Evolutionary conservation across 2,797 vertebrate species (phyloP), one percentile per base, ranked within the genome.

Genomic region (Macroramphosus scolopax): DNA sequence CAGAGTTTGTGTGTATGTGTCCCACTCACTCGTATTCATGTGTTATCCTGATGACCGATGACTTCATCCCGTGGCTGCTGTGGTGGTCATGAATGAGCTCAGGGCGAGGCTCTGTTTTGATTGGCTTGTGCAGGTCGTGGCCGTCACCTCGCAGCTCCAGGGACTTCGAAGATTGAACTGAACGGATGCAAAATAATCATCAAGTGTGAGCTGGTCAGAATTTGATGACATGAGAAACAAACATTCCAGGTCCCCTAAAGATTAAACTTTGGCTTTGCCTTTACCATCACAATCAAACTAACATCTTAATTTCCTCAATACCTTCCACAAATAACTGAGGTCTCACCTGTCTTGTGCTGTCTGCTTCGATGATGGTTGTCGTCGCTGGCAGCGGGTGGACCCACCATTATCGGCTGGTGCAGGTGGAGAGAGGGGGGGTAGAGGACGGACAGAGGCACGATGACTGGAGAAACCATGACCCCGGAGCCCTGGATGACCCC

Each of bases 371-470:
- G 77, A 17, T 51, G 68, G 45, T 95, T 92, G 0, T 94, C 89
- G 0, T 91, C 83, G 25, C 90, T 69, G 43, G 83, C 47, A 2
- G 90, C 68, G 20, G 92, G 83, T 1, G 46, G 44, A 75, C 63
- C 84, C 49, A 96, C 88, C 89, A 97, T 93, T 55, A 97, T 90
- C 4, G 90, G 68, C 68, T 92, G 92, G 60, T 90, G 88, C 67
- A 98, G 87, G 77, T 93, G 90, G 34, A 96, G 89, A 47, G 91
- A 87, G 3, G 92, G 82, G 0, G 91, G 78, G 73, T 95, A 96
- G 83, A 96, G 91, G 30, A 97, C 89, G 3, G 94, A 90, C 57
- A 98, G 87, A 0, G 92, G 90, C 36, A 98, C 86, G 75, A 98
- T 93, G 8, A 88, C 75, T 0, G 79, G 78, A 2, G 86, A 81